A percentile compares a stretch with the other conserved stretches of the same genome.
Conservation (phyloP, 23 tunicate genomes). For the Trididemnum nubilum region DNA sequence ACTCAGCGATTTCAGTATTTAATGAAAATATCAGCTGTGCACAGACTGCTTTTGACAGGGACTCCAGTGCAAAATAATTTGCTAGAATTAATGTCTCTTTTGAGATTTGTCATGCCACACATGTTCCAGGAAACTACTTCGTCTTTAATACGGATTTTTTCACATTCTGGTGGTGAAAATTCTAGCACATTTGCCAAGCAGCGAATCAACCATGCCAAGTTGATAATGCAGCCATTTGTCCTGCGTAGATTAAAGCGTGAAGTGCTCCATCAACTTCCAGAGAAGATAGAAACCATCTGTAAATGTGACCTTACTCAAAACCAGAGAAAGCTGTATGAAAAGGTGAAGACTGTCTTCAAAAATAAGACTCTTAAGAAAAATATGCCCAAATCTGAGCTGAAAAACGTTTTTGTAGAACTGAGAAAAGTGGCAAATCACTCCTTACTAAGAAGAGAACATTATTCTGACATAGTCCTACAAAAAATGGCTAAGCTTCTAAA, state of each 20-base stretch:
- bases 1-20: slow-evolving; percentile 86
- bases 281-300: slow-evolving; percentile 44
- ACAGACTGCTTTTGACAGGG: slow-evolving; percentile 81
- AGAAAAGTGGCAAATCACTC: slow-evolving; percentile 98
- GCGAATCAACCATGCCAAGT: slow-evolving; percentile 76
- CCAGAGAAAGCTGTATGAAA: slow-evolving; percentile 60
- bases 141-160: slow-evolving; percentile 72
- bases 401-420: slow-evolving; percentile 84
- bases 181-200: slow-evolving; percentile 31
- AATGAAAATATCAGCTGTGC: slow-evolving; percentile 75
- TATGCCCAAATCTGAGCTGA: slow-evolving; percentile 68
- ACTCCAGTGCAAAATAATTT: slow-evolving; percentile 97
- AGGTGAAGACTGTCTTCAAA: slow-evolving; percentile 62
- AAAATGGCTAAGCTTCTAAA: slow-evolving; percentile 83
- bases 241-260: slow-evolving; percentile 79
- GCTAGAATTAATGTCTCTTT: slow-evolving; percentile 88
- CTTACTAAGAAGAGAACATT: slow-evolving; percentile 62
- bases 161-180: slow-evolving; percentile 24
- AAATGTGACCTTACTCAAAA: slow-evolving; percentile 51
- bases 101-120: slow-evolving; percentile 95
- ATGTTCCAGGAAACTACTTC: slow-evolving; percentile 89
- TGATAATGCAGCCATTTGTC: slow-evolving; percentile 97
- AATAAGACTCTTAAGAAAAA: slow-evolving; percentile 48
- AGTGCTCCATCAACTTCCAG: slow-evolving; percentile 91
- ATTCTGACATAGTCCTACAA: slow-evolving; percentile 41